Conservation (phyloP, 2,888 invertebrate genomes). For the Ornithoptera alexandrae region DNA sequence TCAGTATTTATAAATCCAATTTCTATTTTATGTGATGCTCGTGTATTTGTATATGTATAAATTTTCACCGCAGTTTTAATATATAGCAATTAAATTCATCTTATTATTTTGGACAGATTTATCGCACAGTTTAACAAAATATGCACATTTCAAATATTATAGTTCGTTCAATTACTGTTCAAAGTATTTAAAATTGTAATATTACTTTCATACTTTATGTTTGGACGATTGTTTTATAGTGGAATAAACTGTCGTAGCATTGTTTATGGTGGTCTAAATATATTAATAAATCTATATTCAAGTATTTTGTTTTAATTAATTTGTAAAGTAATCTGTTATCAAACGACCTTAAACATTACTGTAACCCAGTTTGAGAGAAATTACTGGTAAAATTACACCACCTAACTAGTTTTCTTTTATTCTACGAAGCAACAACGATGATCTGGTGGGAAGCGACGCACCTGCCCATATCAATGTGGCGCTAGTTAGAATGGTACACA, state of each 20-base stretch:
- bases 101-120: neutral
- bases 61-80: neutral
- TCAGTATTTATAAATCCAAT: too few relatives aligned
- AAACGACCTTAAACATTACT: neutral
- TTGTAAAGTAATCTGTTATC: neutral
- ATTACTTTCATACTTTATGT: slow-evolving; percentile 1
- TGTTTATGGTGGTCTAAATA: slow-evolving; percentile 11
- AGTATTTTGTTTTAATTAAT: slow-evolving; percentile 2
- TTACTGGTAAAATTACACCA: too few relatives aligned
- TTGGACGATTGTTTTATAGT: slow-evolving; percentile 10
- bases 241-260: slow-evolving; percentile 2
- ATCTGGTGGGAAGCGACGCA: too few relatives aligned
- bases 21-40: too few relatives aligned
- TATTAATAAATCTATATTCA: slow-evolving; percentile 17
- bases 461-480: too few relatives aligned
- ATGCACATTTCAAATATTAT: neutral
- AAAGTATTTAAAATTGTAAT: slow-evolving; percentile 1
- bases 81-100: neutral
- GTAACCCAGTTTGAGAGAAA: neutral
- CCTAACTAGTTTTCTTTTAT: too few relatives aligned
- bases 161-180: neutral
- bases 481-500: too few relatives aligned
- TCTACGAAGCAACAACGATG: too few relatives aligned
- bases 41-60: neutral
- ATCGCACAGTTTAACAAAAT: neutral